Evolutionary conservation across 2,797 vertebrate species (phyloP).

Genomic region (Eremophila alpestris): DNA sequence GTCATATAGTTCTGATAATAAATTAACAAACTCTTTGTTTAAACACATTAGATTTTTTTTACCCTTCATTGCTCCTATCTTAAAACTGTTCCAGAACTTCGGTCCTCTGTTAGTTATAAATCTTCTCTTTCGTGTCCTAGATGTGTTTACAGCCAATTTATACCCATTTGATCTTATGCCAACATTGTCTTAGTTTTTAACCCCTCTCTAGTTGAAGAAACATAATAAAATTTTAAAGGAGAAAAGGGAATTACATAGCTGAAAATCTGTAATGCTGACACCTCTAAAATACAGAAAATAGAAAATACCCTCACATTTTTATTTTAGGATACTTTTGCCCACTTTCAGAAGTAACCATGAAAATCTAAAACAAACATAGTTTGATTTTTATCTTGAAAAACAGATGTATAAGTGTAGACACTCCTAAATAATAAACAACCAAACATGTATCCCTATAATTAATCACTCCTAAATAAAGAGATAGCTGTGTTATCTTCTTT

Average conservation of each 20-base stretch:
- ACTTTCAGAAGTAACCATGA: background rate
- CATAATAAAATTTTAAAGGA: background rate
- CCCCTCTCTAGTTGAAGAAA: background rate
- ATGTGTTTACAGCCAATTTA: conserved; percentile 25
- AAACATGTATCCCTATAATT: background rate
- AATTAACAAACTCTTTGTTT: background rate
- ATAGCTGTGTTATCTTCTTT: background rate
- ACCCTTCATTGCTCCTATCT: background rate
- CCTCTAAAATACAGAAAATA: background rate
- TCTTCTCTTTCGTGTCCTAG: conserved; percentile 5
- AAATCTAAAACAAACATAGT: background rate
- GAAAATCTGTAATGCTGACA: background rate
- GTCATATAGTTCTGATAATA: background rate
- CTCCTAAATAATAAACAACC: background rate
- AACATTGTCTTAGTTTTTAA: conserved; percentile 48
- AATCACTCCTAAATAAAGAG: background rate
- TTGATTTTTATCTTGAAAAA: background rate
- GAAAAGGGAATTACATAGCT: background rate
- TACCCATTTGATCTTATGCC: conserved; percentile 31
- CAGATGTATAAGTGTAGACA: background rate
- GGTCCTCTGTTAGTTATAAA: conserved; percentile 12
- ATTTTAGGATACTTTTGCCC: background rate
- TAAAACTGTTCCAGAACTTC: conserved; percentile 19
- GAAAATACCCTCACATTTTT: background rate
- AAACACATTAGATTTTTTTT: background rate